Percentiles rank a stretch among this genome's conserved stretches.
phyloP scores from a whole-genome alignment of 2,113 vertebrate species.

The Deroptyus accipitrinus region DNA sequence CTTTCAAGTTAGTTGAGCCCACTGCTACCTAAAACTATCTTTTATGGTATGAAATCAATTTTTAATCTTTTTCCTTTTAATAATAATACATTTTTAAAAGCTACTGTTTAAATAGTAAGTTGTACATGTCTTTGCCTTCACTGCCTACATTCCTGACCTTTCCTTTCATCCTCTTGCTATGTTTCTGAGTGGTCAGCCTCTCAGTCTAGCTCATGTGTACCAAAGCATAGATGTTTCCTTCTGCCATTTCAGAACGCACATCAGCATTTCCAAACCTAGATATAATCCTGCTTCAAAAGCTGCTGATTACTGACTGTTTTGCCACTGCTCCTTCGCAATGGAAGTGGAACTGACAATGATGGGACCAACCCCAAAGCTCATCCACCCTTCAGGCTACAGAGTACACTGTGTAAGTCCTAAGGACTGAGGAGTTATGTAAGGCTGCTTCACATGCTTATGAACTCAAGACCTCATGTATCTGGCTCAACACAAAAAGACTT shows the following conservation, averaged over 20 bases:
- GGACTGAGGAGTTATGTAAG: neutral
- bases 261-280: neutral
- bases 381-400: neutral
- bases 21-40: neutral
- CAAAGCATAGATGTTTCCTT: neutral
- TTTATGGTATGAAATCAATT: neutral
- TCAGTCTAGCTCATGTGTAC: neutral
- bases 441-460: neutral
- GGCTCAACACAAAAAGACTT: neutral
- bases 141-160: neutral
- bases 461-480: accelerated
- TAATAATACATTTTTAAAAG: neutral
- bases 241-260: neutral
- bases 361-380: neutral
- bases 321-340: neutral
- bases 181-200: neutral
- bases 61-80: neutral
- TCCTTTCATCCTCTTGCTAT: neutral
- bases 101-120: neutral
- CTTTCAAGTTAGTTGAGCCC: neutral
- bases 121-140: neutral
- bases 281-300: neutral
- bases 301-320: neutral
- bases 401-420: accelerated
- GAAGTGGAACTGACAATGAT: neutral